Base-by-base conservation (phyloP, 2,888 invertebrate genomes). In the Lamellibrachia satsuma region DNA sequence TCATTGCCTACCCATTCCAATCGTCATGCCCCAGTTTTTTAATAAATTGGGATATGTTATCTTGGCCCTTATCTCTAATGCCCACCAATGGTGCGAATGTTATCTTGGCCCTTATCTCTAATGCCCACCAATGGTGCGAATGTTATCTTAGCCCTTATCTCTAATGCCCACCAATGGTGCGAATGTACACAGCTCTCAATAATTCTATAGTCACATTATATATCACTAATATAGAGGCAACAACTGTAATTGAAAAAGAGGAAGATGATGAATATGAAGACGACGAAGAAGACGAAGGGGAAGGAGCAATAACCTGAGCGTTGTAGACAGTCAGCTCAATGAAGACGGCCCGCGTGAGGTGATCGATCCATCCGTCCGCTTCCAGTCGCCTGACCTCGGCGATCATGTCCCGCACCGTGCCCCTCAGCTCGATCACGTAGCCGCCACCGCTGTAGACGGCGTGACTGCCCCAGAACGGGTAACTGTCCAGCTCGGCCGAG, bases 251-350 rank as follows among this genome's bases (percentile, higher is more conserved):
- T 6, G 22, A 75, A 75, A 75, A 22, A 75, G 22, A 75, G n/a
- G 75, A 75, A 75, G 4, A 11, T 75, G 75, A 75, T 22, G n/a
- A 75, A 75, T 6, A 75, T 6, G 60, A 75, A 75, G 22, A 22
- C 6, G 6, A 11, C 6, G 22, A 22, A 75, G 75, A 22, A 15
- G 39, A 39, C 39, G 39, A 4, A 11, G 75, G 6, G 4, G 22
- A 39, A 39, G 39, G n/a, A 75, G 52, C n/a, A 52, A 91, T 52
- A 52, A 94, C 94, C 57, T 93, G 91, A 0, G 96, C 95, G 93
- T 97, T 97, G 95, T 97, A 97, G 60, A 96, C 96, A 0, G 97
- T 97, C 94, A 97, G 97, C 94, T 97, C 97, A n/a, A 97, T 95
- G 93, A 97, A 96, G 7, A 97, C 95, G 4, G 97, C 97, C 91